phyloP scores from a whole-genome alignment of 1,140 invertebrate species.

The Cylas formicarius region DNA sequence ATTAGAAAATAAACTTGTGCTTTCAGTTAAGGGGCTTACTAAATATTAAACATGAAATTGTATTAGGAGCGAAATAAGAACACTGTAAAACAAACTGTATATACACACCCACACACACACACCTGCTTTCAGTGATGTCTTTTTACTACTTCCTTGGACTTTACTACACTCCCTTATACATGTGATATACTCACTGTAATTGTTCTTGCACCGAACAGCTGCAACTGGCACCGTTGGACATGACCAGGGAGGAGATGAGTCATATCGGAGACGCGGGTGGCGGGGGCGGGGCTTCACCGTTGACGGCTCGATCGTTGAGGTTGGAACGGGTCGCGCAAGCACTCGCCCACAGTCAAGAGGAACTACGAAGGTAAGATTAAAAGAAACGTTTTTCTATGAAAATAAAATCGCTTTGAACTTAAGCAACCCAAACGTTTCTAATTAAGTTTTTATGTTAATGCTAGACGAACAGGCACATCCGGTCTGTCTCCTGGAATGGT shows the following conservation, averaged over 20 bases:
- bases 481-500: constrained; percentile 33
- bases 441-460: constrained; percentile 9
- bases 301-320: constrained; percentile 77
- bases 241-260: constrained; percentile 63
- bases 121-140: too few relatives aligned
- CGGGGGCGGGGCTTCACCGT: constrained; percentile 67
- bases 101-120: too few relatives aligned
- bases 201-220: constrained; percentile 44
- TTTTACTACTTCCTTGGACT: too few relatives aligned
- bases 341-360: constrained; percentile 80
- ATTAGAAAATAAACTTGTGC: too few relatives aligned
- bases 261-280: constrained; percentile 62
- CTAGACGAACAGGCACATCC: constrained; percentile 34
- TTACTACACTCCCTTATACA: constrained; percentile 15
- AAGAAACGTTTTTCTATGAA: neutral
- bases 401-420: neutral
- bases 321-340: constrained; percentile 80
- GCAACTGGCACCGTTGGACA: constrained; percentile 57
- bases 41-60: too few relatives aligned
- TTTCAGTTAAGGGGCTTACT: too few relatives aligned
- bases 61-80: too few relatives aligned
- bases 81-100: too few relatives aligned
- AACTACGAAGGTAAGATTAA: constrained; percentile 57
- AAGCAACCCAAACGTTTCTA: neutral
- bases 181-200: constrained; percentile 11